Evolutionary conservation across 1,140 invertebrate genomes (phyloP).

Genomic region (Drosophila paulistorum): DNA sequence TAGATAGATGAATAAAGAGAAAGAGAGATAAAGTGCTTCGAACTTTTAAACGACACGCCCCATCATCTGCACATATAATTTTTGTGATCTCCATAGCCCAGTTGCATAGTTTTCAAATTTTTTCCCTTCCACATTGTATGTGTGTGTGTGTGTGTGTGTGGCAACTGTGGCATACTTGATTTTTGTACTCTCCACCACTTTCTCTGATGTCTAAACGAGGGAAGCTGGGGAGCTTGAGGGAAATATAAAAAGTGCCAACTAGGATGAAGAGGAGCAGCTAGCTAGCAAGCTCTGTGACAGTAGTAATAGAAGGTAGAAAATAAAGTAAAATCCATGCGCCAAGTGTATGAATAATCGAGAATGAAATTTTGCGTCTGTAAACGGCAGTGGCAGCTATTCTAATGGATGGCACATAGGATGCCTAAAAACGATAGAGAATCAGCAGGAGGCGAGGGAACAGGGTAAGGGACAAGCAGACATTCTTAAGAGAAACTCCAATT

Average conservation of each 20-base stretch:
- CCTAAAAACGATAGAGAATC: not conserved
- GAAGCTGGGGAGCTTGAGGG: not conserved
- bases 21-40: not conserved
- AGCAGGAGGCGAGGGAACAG: conserved; percentile 19
- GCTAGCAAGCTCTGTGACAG: not conserved
- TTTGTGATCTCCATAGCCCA: not conserved
- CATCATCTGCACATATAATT: conserved; percentile 1
- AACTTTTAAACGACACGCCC: not conserved
- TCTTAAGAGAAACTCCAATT: conserved; percentile 9
- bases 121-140: conserved; percentile 13
- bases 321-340: conserved; percentile 24
- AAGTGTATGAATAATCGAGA: conserved; percentile 76
- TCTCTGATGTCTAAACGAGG: not conserved
- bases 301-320: conserved; percentile 13
- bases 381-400: conserved; percentile 44
- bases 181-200: conserved; percentile 12
- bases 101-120: conserved; percentile 2
- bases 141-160: conserved; percentile 1
- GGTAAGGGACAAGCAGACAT: not conserved
- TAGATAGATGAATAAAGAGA: too few species aligned
- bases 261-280: conserved; percentile 8
- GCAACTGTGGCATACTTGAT: conserved; percentile 59
- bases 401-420: conserved; percentile 20
- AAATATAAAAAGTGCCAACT: conserved; percentile 14
- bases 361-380: conserved; percentile 54